phyloP scores from a whole-genome alignment of 2,113 vertebrate species.

The Prionailurus viverrinus region DNA sequence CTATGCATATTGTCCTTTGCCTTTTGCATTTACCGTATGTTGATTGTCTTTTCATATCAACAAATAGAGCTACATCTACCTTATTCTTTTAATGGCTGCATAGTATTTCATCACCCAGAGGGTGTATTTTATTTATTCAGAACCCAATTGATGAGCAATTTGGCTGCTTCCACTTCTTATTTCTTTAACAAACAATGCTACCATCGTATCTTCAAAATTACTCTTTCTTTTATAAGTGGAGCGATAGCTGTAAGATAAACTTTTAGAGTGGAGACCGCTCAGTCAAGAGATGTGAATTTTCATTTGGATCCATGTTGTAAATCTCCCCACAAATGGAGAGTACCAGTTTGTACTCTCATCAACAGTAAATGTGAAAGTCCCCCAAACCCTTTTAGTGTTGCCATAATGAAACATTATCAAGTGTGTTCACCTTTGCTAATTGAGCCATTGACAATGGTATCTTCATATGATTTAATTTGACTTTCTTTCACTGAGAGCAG shows the following conservation, averaged over 20 bases:
- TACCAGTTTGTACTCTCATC: not conserved
- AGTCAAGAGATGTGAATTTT: not conserved
- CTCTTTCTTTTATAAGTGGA: not conserved
- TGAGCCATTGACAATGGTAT: not conserved
- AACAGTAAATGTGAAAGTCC: not conserved
- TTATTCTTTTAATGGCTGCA: not conserved
- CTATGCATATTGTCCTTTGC: not conserved
- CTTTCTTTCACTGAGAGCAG: slow-evolving; percentile 7
- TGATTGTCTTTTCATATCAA: not conserved
- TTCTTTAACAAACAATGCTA: slow-evolving; percentile 13
- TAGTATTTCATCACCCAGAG: not conserved
- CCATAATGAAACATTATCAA: not conserved
- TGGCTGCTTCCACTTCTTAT: not conserved
- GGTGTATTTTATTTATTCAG: not conserved
- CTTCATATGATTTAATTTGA: not conserved
- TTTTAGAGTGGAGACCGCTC: not conserved
- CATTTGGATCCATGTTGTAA: not conserved
- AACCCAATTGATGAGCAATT: not conserved
- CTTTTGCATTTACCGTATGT: not conserved
- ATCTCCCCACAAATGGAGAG: not conserved
- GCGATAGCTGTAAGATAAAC: not conserved
- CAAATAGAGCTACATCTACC: not conserved
- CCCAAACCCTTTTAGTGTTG: not conserved
- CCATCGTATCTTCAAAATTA: not conserved
- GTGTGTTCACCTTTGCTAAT: not conserved